Evolutionary conservation across 2,888 invertebrate species (phyloP), one percentile per base, ranked within the genome.

Genomic region (Torymus aiolomorphi): DNA sequence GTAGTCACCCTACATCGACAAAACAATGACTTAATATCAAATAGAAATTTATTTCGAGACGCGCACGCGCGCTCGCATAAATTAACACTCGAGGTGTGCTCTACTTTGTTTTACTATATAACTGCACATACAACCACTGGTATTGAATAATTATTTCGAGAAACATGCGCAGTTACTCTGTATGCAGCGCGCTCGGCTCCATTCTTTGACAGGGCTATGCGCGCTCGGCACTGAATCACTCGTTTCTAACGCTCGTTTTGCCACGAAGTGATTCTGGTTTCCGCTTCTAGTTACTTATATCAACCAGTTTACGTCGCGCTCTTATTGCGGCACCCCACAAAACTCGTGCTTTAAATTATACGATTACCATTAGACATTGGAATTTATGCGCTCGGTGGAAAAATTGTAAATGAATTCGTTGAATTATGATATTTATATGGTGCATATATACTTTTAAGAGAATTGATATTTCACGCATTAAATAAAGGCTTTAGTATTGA

Each of bases 241-340:
- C 24, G 52, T 20, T 72, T 61, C n/a, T 72, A 12, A 14, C 24
- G n/a, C 54, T 73, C 63, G 16, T 63, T 63, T 42, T 63, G 11
- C 52, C 11, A 10, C 24, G 13, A 62, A 11, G 18, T 62, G 24
- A 72, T 52, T 62, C 72, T 72, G 52, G 61, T 61, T 72, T 62
- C 52, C 72, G 51, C n/a, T 52, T 72, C 72, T 72, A 72, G 61
- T 62, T 52, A 62, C 51, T 57, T 59, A 71, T 49, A 18, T 52
- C 61, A 51, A 59, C 72, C 61, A 52, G 61, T 69, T 67, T 42
- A 24, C 10, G 4, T 52, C 18, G 24, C n/a, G 16, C 18, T 70
- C 49, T 59, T 49, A 59, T 24, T 24, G 49, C 20, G 14, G 8
- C 8, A 8, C n/a, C 4, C 12, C 14, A 14, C 61, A 20, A 70